Evolutionary conservation across 2,888 invertebrate genomes (phyloP).

Genomic region (Mythimna vitellina): DNA sequence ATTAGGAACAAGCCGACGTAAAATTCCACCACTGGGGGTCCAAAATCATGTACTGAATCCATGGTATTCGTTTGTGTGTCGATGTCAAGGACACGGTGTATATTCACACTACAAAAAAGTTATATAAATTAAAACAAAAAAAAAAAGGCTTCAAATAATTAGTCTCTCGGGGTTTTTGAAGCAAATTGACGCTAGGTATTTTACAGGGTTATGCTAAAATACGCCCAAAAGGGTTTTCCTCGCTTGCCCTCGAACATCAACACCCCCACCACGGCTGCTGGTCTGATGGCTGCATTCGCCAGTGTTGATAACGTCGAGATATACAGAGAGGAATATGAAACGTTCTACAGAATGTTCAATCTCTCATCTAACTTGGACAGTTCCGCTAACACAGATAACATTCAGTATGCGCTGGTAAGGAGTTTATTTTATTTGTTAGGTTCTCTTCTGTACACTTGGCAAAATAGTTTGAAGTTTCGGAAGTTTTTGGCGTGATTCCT

Average conservation of each 20-base stretch:
- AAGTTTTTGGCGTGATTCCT: not conserved
- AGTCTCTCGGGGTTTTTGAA: not conserved
- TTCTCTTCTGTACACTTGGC: not conserved
- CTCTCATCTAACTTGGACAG: slow-evolving; percentile 94
- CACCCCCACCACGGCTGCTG: slow-evolving; percentile 71
- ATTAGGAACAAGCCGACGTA: too few species aligned
- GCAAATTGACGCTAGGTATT: slow-evolving; percentile 5
- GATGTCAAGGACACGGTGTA: too few species aligned
- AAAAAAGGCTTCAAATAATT: too few species aligned
- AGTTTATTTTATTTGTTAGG: not conserved
- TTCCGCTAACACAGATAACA: slow-evolving; percentile 92
- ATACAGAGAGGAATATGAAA: slow-evolving; percentile 79
- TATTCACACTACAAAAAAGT: too few species aligned
- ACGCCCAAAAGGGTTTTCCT: slow-evolving; percentile 78
- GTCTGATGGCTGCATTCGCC: slow-evolving; percentile 78
- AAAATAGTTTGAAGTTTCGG: not conserved
- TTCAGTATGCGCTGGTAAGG: slow-evolving; percentile 93
- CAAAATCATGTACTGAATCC: too few species aligned
- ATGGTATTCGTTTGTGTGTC: too few species aligned
- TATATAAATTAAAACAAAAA: too few species aligned
- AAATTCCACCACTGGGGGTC: too few species aligned
- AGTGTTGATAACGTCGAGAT: slow-evolving; percentile 78
- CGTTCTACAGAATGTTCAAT: slow-evolving; percentile 93
- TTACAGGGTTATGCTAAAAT: slow-evolving; percentile 91
- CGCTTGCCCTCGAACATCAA: slow-evolving; percentile 1